A percentile compares a stretch with the other conserved stretches of the same genome.
Evolutionary conservation across 2,888 invertebrate species (phyloP).

Genomic region (Sminthurides aquaticus): DNA sequence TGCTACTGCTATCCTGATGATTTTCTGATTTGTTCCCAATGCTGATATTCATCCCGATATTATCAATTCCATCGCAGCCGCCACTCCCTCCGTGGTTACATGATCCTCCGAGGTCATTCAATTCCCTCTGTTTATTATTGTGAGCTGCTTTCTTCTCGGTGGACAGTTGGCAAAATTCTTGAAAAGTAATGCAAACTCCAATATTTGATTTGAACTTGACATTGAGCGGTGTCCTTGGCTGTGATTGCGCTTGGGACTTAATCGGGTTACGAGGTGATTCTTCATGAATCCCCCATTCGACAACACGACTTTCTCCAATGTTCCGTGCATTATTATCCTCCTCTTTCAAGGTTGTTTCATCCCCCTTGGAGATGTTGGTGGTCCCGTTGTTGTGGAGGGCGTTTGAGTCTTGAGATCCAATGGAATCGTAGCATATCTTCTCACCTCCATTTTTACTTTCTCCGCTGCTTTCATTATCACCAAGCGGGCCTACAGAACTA

Average conservation of each 20-base stretch:
- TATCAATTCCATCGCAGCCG: too few species aligned
- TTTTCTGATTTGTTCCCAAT: neutral
- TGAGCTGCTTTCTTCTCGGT: neutral
- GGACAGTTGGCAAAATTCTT: slow-evolving; percentile 18
- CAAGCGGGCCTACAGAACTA: too few species aligned
- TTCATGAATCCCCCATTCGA: neutral
- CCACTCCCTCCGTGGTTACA: neutral
- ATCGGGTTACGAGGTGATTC: neutral
- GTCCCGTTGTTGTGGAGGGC: too few species aligned
- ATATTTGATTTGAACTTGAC: slow-evolving; percentile 20
- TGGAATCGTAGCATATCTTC: too few species aligned
- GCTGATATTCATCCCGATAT: too few species aligned
- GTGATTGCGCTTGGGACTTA: too few species aligned
- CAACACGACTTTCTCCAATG: neutral
- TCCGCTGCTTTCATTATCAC: too few species aligned
- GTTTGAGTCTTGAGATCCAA: too few species aligned
- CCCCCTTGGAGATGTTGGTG: too few species aligned
- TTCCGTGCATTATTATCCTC: neutral
- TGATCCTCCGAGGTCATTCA: neutral
- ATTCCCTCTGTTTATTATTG: neutral
- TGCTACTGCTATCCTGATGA: neutral
- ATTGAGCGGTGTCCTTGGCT: slow-evolving; percentile 8
- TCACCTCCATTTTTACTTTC: too few species aligned
- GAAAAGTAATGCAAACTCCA: slow-evolving; percentile 18
- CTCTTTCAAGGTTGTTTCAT: neutral